A percentile compares a stretch with the other conserved stretches of the same genome.
These are phyloP conservation scores for Mesoligia furuncula DNA, from an alignment of 2,888 invertebrate species.

Conservation along the genomic window DNA sequence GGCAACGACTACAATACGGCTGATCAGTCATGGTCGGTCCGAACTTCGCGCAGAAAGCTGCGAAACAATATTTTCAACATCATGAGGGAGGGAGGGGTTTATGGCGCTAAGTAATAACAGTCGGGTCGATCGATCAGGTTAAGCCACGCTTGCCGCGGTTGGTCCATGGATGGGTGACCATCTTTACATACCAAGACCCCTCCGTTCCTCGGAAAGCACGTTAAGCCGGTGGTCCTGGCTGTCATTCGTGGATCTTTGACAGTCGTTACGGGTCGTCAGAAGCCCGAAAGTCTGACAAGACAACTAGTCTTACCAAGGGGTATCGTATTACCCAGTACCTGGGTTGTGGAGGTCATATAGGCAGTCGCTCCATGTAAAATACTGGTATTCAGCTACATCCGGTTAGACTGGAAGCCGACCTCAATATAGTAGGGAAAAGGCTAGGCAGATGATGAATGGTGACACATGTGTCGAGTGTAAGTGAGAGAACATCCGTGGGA, in stretches of 20 bases:
- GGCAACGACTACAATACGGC: background rate
- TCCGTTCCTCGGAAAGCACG: background rate
- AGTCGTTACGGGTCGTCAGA: background rate
- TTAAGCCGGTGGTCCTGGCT: background rate
- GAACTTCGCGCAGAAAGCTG: background rate
- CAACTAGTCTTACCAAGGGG: background rate
- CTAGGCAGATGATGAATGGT: background rate
- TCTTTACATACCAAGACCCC: background rate
- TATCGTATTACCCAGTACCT: background rate
- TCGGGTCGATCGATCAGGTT: background rate
- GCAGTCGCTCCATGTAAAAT: background rate
- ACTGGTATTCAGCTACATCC: background rate
- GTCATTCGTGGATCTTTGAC: background rate
- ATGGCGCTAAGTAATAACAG: background rate
- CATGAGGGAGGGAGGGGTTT: background rate
- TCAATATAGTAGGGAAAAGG: background rate
- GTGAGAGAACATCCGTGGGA: background rate
- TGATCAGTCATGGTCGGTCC: background rate
- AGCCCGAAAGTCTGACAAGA: background rate
- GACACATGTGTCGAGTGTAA: background rate
- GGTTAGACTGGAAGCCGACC: background rate
- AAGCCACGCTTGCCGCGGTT: background rate
- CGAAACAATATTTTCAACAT: background rate
- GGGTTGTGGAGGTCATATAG: too few relatives aligned
- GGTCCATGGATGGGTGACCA: background rate